Percentiles rank a stretch among this genome's conserved stretches.
Evolutionary conservation across 2,113 vertebrate species (phyloP).

Genomic region (Phrynosoma platyrhinos): DNA sequence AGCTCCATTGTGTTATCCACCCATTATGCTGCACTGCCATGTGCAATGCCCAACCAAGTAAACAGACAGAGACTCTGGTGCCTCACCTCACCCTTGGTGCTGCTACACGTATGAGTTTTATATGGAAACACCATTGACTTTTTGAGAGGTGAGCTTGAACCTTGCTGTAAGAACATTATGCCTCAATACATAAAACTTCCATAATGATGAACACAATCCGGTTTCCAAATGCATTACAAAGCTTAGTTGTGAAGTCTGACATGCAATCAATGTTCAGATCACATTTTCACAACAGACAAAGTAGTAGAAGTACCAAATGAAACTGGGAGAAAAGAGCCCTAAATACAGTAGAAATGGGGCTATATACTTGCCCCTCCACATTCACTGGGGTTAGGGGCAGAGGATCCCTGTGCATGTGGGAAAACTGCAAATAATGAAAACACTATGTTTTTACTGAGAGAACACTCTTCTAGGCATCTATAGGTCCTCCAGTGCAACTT

Average conservation of each 20-base stretch:
- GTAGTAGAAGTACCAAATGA: not conserved
- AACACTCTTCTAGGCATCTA: no score
- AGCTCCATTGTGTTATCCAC: not conserved
- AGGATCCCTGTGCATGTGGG: no score
- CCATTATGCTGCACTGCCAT: not conserved
- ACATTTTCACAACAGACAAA: not conserved
- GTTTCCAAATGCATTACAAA: not conserved
- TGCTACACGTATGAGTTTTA: not conserved
- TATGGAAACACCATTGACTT: not conserved
- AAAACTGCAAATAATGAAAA: no score
- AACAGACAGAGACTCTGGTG: not conserved
- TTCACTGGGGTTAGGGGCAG: no score
- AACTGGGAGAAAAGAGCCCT: not conserved
- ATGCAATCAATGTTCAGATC: not conserved
- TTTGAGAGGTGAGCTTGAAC: not conserved
- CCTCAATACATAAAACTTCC: not conserved
- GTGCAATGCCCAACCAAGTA: not conserved
- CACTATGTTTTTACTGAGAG: no score
- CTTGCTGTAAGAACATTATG: not conserved
- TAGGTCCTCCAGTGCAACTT: no score
- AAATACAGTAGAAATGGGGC: not conserved
- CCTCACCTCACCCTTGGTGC: not conserved
- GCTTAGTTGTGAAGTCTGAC: not conserved
- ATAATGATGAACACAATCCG: not conserved
- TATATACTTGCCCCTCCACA: no score